Conservation (phyloP, 2,113 vertebrate genomes). For the Sarotherodon lohbergeri region DNA sequence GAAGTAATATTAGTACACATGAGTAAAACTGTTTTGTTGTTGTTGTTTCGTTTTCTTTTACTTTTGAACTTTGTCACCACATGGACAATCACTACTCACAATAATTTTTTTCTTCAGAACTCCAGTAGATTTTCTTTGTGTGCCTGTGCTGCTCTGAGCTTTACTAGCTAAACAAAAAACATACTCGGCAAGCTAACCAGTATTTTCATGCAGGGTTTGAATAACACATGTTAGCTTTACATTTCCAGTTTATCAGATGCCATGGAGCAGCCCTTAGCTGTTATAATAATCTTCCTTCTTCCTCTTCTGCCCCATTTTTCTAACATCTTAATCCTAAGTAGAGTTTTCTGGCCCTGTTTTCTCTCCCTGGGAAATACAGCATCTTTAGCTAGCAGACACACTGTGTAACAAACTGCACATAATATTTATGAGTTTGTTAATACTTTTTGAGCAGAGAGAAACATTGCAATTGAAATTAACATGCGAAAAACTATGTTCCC, state of each 20-base stretch:
- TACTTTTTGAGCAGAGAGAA: neutral
- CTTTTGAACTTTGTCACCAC: neutral
- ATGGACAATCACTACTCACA: rapidly evolving
- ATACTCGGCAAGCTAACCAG: neutral
- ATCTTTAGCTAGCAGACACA: neutral
- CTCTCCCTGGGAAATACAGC: neutral
- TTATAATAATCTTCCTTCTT: neutral
- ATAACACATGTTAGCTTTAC: neutral
- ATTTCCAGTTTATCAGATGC: neutral
- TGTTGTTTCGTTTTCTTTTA: rapidly evolving
- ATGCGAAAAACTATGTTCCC: neutral
- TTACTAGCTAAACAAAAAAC: neutral
- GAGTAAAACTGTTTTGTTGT: neutral
- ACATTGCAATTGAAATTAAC: neutral
- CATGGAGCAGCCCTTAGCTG: neutral
- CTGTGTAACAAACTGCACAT: neutral
- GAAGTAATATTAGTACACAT: neutral
- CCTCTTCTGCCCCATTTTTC: neutral
- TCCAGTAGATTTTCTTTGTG: neutral
- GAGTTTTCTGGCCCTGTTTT: rapidly evolving
- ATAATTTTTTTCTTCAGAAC: neutral
- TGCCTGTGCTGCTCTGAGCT: neutral
- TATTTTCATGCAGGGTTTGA: neutral
- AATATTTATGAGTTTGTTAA: neutral
- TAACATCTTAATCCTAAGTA: neutral